phyloP scores from a whole-genome alignment of 2,797 vertebrate species.

The Lates japonicus region DNA sequence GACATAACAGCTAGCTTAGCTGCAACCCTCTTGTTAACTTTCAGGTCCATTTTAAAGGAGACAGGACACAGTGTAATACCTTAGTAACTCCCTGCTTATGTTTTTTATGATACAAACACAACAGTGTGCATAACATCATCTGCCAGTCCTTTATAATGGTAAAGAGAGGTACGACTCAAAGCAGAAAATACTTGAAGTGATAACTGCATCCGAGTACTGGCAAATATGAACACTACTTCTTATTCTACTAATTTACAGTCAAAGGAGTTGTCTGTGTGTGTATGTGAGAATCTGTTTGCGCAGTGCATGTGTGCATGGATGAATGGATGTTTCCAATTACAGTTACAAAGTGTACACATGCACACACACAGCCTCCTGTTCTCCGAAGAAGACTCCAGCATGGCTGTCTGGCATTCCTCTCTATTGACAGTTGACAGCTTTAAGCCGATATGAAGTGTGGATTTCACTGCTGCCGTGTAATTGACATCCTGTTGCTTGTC shows the following conservation, averaged over 20 bases:
- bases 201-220: slow-evolving; percentile 7
- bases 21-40: background rate
- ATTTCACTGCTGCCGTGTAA: slow-evolving; percentile 77
- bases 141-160: background rate
- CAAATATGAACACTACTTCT: background rate
- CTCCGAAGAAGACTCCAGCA: slow-evolving; percentile 41
- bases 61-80: background rate
- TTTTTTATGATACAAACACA: background rate
- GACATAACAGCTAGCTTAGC: background rate
- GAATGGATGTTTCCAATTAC: slow-evolving; percentile 67
- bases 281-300: slow-evolving; percentile 35
- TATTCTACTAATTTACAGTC: slow-evolving; percentile 20
- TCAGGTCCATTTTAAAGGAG: background rate
- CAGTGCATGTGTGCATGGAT: slow-evolving; percentile 9
- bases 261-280: background rate
- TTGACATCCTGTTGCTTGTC: slow-evolving; percentile 73
- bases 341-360: slow-evolving; percentile 45
- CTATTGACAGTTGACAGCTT: slow-evolving; percentile 74
- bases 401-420: slow-evolving; percentile 69
- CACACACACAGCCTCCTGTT: slow-evolving; percentile 15
- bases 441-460: slow-evolving; percentile 72
- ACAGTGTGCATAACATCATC: background rate
- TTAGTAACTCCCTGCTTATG: background rate
- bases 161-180: background rate
- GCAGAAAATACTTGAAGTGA: slow-evolving; percentile 24